phyloP scores from a whole-genome alignment of 2,113 vertebrate genomes.

The Sebastes schlegelii region DNA sequence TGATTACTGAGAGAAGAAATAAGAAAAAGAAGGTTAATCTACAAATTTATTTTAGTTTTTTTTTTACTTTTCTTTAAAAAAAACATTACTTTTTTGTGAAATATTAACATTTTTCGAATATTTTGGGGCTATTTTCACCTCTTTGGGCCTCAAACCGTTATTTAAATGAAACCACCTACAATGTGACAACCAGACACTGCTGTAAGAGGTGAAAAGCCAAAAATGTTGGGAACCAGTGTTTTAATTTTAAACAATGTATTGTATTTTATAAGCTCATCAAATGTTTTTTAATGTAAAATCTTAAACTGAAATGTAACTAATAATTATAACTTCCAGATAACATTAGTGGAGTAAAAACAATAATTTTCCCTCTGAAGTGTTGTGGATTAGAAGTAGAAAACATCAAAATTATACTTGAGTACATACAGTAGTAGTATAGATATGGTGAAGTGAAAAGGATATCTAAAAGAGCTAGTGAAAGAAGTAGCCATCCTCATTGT shows the following conservation, averaged over 20 bases:
- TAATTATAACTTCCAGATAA: background rate
- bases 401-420: background rate
- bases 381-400: background rate
- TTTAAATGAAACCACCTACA: background rate
- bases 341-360: background rate
- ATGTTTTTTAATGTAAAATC: background rate
- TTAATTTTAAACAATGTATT: background rate
- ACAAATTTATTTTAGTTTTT: background rate
- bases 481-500: slow-evolving; percentile 2
- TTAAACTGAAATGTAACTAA: background rate
- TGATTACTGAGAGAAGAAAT: background rate
- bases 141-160: background rate
- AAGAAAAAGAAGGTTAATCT: background rate
- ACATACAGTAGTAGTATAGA: background rate
- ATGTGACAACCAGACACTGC: background rate
- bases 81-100: background rate
- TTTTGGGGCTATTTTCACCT: background rate
- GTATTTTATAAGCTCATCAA: slow-evolving; percentile 8
- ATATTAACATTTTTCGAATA: background rate
- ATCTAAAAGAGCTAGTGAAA: slow-evolving; percentile 13
- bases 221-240: background rate
- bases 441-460: background rate
- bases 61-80: background rate
- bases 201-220: background rate
- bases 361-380: background rate